These are phyloP conservation scores for Bombus fervidus DNA, from an alignment of 1,140 invertebrate species.

Conservation along the genomic window DNA sequence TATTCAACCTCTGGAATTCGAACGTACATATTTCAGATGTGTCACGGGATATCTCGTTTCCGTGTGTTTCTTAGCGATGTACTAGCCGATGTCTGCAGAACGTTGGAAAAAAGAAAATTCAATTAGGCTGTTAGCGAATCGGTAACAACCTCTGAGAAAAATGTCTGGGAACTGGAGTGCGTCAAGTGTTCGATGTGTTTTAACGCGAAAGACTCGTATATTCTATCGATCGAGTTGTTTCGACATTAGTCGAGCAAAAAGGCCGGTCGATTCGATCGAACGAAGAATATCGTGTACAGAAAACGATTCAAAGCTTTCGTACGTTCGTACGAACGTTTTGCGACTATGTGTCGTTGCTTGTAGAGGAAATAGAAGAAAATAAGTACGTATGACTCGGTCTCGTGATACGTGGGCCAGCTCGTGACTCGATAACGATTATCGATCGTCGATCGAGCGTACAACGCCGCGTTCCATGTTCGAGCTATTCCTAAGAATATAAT, in stretches of 20 bases:
- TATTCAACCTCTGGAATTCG: neutral
- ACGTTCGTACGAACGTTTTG: neutral
- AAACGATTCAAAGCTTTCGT: neutral
- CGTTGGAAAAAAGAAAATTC: neutral
- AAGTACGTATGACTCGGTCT: neutral
- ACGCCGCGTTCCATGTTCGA: conserved; percentile 19
- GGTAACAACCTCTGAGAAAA: conserved; percentile 29
- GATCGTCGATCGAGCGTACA: conserved; percentile 24
- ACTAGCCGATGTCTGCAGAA: neutral
- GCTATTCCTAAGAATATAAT: conserved; percentile 48
- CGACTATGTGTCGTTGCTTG: neutral
- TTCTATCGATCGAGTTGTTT: neutral
- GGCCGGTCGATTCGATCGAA: neutral
- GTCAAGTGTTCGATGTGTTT: neutral
- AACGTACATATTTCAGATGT: neutral
- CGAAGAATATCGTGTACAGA: neutral
- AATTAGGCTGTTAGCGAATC: conserved; percentile 17
- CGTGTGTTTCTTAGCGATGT: neutral
- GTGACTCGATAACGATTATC: conserved; percentile 53
- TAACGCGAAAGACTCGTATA: neutral
- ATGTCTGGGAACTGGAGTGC: conserved; percentile 22
- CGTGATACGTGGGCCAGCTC: neutral
- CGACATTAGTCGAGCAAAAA: neutral
- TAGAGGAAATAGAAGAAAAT: neutral
- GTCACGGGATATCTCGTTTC: neutral